Evolutionary conservation across 2,797 vertebrate genomes (phyloP).

Genomic region (Petrocephalus schoutedeni): DNA sequence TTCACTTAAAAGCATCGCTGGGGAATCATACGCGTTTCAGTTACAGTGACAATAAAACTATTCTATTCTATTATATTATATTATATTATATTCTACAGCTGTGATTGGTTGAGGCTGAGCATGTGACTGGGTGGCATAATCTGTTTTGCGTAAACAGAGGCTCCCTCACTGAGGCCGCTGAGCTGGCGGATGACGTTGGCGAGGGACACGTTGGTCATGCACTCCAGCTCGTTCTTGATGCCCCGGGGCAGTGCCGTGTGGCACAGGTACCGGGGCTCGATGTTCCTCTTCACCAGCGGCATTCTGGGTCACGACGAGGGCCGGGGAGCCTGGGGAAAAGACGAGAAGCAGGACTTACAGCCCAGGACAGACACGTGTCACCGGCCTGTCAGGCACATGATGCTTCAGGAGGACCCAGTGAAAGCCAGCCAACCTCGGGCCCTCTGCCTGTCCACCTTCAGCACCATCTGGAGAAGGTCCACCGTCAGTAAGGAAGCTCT

Average conservation of each 20-base stretch:
- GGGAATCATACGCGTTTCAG: not conserved
- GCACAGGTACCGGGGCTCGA: constrained; percentile 94
- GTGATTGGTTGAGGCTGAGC: not conserved
- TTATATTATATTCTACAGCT: not conserved
- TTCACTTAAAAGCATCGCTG: too few species aligned
- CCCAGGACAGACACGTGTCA: too few species aligned
- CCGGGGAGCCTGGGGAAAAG: constrained; percentile 47
- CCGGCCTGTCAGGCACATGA: not conserved
- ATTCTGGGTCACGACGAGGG: constrained; percentile 69
- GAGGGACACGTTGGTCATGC: constrained; percentile 96
- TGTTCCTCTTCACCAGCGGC: constrained; percentile 96
- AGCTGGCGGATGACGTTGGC: constrained; percentile 97
- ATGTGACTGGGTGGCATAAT: not conserved
- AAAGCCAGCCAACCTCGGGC: not conserved
- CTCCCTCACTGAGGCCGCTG: constrained; percentile 94
- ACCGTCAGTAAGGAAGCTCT: not conserved
- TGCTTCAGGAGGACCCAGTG: not conserved
- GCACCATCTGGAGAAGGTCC: not conserved
- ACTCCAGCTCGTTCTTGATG: constrained; percentile 96
- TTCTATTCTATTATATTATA: not conserved
- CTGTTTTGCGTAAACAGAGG: not conserved
- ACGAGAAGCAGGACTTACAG: not conserved
- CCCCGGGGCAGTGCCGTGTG: constrained; percentile 89
- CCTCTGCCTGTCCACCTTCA: not conserved
- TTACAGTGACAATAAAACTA: not conserved